Evolutionary conservation across 1,140 invertebrate genomes (phyloP), one percentile per base, ranked within the genome.

Genomic region (Calliopsis andreniformis): DNA sequence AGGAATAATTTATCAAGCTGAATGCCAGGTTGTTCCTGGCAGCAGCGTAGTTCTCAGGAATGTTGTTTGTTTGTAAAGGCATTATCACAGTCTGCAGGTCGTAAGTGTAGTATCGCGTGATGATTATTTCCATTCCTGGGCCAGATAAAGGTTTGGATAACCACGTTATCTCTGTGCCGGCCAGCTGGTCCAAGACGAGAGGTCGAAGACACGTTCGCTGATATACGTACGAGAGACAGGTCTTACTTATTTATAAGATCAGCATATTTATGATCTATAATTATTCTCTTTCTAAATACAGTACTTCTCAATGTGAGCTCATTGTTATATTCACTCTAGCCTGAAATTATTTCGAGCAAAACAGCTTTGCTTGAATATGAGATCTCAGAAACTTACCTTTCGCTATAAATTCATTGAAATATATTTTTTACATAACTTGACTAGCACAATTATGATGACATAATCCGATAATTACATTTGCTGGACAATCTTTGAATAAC

Each of bases 101-200:
- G 43, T 53, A 39, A 76, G 80, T 68, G 63, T 79, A 80, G 28
- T 78, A 68, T 73, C 77, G 64, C 55, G 45, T 30, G 80, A 75
- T 72, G 61, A 79, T 85, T 84, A 84, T 78, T 86, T 78, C 76
- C 82, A 84, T 87, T 87, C 78, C 82, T 68, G 64, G 32, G 42
- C 43, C 49, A 75, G 84, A 86, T 87, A 86, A 82, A 72, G 28
- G 18, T 71, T 14, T 25, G 25, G 28, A 43, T 66, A 55, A 30
- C 30, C 23, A 20, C 23, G 63, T 80, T 80, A 80, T 76, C 72
- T 58, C 23, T 16, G 53, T 4, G 53, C 14, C 39, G 45, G 69
- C 77, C 71, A 82, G 64, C 75, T 77, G 72, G 45, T 58, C 20
- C 61, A n/a, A 43, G 51, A 59, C 42, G 30, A 18, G 12, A 56